Evolutionary conservation across 35 echinoderm and acorn worm genomes (phyloP).

Genomic region (Anneissia japonica): DNA sequence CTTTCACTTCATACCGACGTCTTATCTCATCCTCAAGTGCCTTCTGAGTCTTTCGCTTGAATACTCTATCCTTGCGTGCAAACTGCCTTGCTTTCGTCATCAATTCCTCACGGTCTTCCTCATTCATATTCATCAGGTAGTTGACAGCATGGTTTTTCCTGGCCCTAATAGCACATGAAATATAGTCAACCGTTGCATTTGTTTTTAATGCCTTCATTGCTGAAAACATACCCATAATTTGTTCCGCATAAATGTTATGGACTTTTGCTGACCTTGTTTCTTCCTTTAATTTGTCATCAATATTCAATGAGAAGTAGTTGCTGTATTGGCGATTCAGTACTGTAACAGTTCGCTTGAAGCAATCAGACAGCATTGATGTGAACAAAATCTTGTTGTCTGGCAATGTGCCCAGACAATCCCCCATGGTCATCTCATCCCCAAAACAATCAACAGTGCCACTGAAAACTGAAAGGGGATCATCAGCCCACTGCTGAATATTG

Average conservation of each 20-base stretch:
- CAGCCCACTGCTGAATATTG: no score
- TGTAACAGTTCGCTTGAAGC: neutral
- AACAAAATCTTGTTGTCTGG: no score
- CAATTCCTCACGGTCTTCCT: neutral
- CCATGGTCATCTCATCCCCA: no score
- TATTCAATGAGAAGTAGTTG: neutral
- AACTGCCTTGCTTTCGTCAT: neutral
- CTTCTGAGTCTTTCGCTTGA: neutral
- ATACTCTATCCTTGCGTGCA: neutral
- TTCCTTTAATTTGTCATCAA: neutral
- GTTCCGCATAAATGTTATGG: constrained; percentile 23
- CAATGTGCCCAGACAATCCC: no score
- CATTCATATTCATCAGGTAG: neutral
- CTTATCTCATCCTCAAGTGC: constrained; percentile 18
- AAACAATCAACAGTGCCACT: no score
- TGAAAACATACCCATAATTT: constrained; percentile 43
- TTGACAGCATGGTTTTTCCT: constrained; percentile 14
- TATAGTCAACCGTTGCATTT: constrained; percentile 11
- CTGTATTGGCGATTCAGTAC: constrained; percentile 24
- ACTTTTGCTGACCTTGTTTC: constrained; percentile 5
- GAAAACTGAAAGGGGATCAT: no score
- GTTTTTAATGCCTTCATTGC: neutral
- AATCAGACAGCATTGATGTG: neutral
- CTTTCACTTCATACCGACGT: neutral
- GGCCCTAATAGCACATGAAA: constrained; percentile 9